Base-by-base conservation (phyloP, 1,140 invertebrate species). In the Tetramorium alpestre region DNA sequence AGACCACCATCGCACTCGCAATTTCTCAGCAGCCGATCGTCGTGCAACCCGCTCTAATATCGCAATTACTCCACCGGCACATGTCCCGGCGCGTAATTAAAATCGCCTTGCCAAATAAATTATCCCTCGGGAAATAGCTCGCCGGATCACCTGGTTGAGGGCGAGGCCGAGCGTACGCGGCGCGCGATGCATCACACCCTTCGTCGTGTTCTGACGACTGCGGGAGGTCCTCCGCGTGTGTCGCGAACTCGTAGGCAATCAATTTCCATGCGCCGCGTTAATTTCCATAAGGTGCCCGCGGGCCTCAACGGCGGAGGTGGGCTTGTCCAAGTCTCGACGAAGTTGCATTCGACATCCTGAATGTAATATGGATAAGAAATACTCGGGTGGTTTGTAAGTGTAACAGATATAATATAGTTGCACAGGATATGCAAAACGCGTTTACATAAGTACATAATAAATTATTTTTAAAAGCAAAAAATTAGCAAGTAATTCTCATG, bases 231-330 rank as follows among this genome's bases (percentile, higher is more conserved):
- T 87, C 84, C 77, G 88, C 91, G 89, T 87, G 70, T 88, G 76
- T 89, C 82, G 88, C 85, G 60, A 87, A 81, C 91, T 92, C 88
- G 87, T 88, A 89, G 75, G 85, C 90, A 93, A 94, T 94, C 90
- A 93, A 93, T 93, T 93, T 92, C 88, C 91, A 88, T 88, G 76
- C 89, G 89, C 87, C 85, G 87, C 44, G 85, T 88, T 93, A 91
- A 93, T 93, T 94, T 94, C 89, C 91, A 93, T 93, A 93, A 91
- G 86, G 69, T 86, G 60, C 87, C 90, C 87, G 90, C 72, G 54
- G 65, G 89, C 77, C 72, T 56, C 47, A 65, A 64, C 84, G 82
- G 62, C 76, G 54, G 25, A 16, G 38, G 73, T 47, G 73, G 16
- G 2, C 77, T 25, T 62, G 44, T n/a, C 47, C 13, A 28, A 18